These are phyloP conservation scores for Thalassophryne amazonica DNA, from an alignment of 2,797 vertebrate species.

Conservation along the genomic window DNA sequence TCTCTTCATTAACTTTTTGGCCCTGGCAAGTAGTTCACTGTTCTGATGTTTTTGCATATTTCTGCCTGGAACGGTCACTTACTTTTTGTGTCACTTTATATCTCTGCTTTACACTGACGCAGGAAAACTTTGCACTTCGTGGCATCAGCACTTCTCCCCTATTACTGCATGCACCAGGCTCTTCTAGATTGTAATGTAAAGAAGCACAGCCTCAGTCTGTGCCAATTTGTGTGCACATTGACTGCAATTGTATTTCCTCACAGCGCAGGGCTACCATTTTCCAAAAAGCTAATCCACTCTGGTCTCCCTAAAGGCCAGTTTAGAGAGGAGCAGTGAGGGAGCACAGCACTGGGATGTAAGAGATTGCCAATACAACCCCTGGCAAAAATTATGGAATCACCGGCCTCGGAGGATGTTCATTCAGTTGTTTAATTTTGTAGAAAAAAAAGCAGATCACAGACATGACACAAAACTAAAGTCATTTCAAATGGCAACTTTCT, in stretches of 20 bases:
- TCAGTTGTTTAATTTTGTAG: too few relatives aligned
- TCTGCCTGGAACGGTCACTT: constrained; percentile 3
- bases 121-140: constrained; percentile 37
- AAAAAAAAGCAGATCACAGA: too few relatives aligned
- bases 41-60: constrained; percentile 4
- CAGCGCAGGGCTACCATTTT: constrained; percentile 5
- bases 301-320: constrained; percentile 23
- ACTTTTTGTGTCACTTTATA: constrained; percentile 33
- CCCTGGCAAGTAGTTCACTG: constrained; percentile 3
- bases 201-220: constrained; percentile 4
- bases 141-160: constrained; percentile 54
- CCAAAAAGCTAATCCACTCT: constrained; percentile 22
- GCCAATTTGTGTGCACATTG: constrained; percentile 13
- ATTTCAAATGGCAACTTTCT: too few relatives aligned
- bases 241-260: not conserved
- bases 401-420: too few relatives aligned
- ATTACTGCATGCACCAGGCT: constrained; percentile 9
- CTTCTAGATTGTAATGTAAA: constrained; percentile 11
- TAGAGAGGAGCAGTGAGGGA: constrained; percentile 17
- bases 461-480: too few relatives aligned
- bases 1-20: not conserved
- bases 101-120: constrained; percentile 32
- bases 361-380: constrained; percentile 18
- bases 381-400: too few relatives aligned
- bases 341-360: constrained; percentile 14